These are phyloP conservation scores for Telmatochromis sp. DNA, from an alignment of 2,113 vertebrate species.

Conservation along the genomic window DNA sequence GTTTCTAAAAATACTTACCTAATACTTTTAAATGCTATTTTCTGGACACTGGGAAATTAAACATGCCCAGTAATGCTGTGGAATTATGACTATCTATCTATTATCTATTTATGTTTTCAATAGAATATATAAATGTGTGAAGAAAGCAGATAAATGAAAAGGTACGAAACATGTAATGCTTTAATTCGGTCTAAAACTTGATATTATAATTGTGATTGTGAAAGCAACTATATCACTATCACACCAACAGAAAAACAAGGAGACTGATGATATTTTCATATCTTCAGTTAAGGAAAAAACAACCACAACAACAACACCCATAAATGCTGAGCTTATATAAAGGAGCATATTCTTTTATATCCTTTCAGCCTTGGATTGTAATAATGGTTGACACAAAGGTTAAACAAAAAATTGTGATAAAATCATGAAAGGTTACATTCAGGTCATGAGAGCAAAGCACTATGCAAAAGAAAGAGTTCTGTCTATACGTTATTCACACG, in stretches of 20 bases:
- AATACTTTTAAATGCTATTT: not conserved
- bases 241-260: not conserved
- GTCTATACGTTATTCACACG: slow-evolving; percentile 8
- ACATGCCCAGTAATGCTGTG: not conserved
- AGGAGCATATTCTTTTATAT: not conserved
- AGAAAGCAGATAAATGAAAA: not conserved
- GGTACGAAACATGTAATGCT: not conserved
- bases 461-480: not conserved
- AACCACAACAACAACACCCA: not conserved
- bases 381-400: slow-evolving; percentile 3
- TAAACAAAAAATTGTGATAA: slow-evolving; percentile 3
- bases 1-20: not conserved
- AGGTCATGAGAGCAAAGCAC: not conserved
- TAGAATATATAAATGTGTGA: not conserved
- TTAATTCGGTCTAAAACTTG: not conserved
- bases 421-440: slow-evolving; percentile 10
- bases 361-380: slow-evolving; percentile 10
- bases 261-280: not conserved
- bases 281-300: not conserved
- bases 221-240: not conserved
- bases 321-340: not conserved
- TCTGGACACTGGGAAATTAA: not conserved
- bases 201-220: not conserved
- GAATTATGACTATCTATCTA: not conserved
- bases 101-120: not conserved